Evolutionary conservation across 1,140 invertebrate species (phyloP).

Genomic region (Aphaenogaster ashmeadi): DNA sequence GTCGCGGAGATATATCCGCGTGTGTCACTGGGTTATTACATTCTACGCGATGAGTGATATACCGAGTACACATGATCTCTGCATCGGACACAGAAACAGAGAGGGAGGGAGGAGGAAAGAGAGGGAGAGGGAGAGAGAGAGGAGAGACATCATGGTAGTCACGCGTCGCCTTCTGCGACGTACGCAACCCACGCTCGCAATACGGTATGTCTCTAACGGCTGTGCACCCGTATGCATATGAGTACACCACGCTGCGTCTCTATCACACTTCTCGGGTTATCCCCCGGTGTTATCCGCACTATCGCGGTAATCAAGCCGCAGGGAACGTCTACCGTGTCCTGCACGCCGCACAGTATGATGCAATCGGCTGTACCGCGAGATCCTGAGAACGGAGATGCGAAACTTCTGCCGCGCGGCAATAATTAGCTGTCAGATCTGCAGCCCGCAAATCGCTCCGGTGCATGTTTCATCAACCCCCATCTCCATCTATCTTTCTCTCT

Average conservation of each 20-base stretch:
- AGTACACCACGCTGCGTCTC: conserved; percentile 1
- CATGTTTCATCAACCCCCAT: neutral
- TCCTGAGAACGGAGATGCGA: conserved; percentile 21
- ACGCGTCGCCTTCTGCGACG: conserved; percentile 33
- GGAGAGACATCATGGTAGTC: conserved; percentile 15
- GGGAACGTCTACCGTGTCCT: conserved; percentile 38
- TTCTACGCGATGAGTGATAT: conserved; percentile 60
- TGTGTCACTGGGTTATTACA: conserved; percentile 57
- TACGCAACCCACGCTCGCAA: neutral
- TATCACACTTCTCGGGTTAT: conserved; percentile 50
- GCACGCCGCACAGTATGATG: conserved; percentile 25
- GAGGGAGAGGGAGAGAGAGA: neutral
- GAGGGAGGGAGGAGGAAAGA: neutral
- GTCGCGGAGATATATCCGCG: conserved; percentile 51
- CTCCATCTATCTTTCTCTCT: neutral
- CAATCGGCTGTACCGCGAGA: conserved; percentile 60
- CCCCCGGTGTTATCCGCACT: conserved; percentile 49
- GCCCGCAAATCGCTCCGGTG: conserved; percentile 6
- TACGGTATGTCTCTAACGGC: conserved; percentile 9
- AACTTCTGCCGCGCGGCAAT: conserved; percentile 15
- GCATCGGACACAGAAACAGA: neutral
- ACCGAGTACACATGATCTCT: conserved; percentile 46
- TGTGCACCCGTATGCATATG: neutral
- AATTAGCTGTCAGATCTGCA: conserved; percentile 44
- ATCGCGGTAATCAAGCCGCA: conserved; percentile 68